Conservation (phyloP, 2,113 vertebrate species). For the Anseranas semipalmata region DNA sequence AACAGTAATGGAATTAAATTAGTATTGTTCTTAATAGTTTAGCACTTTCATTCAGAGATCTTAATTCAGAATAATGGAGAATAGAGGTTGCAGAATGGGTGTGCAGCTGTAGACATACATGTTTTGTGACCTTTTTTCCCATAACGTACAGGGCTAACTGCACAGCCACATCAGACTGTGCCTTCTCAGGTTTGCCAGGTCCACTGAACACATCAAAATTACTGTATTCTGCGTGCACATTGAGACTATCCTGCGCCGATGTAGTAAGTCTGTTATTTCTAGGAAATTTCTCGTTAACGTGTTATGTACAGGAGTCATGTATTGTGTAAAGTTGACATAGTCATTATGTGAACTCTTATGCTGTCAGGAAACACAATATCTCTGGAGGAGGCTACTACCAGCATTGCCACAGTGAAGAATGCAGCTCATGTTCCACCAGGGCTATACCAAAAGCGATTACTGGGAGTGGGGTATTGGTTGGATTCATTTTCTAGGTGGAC, state of each 20-base stretch:
- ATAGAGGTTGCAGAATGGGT: not conserved
- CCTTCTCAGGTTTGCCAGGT: not conserved
- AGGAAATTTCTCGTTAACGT: not conserved
- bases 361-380: not conserved
- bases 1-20: not conserved
- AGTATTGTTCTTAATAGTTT: not conserved
- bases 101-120: not conserved
- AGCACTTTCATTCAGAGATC: not conserved
- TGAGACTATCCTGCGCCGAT: not conserved
- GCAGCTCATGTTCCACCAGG: not conserved
- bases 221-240: not conserved
- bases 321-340: not conserved
- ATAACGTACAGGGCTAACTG: not conserved
- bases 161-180: not conserved
- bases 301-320: not conserved
- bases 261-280: not conserved
- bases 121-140: not conserved
- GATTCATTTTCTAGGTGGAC: not conserved
- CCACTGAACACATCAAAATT: not conserved
- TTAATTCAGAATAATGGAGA: not conserved
- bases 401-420: not conserved
- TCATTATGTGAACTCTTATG: not conserved
- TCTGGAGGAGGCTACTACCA: not conserved
- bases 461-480: not conserved
- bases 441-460: not conserved